These are phyloP conservation scores for Strigamia crassipes DNA, from an alignment of 2,888 invertebrate genomes.

Conservation along the genomic window DNA sequence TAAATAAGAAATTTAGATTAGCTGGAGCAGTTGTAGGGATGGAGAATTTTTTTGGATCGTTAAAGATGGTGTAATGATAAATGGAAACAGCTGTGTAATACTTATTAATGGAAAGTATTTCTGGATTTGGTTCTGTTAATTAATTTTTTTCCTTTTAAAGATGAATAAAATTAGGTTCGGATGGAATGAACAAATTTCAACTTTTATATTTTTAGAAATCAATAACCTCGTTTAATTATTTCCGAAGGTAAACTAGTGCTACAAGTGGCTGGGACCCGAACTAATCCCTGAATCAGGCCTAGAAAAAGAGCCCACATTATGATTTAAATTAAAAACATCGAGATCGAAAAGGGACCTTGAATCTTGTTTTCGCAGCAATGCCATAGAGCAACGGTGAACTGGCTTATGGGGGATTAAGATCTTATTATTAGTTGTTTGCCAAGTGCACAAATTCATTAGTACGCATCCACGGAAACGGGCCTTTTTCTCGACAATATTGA, in stretches of 20 bases:
- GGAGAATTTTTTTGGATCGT: not conserved
- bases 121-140: not conserved
- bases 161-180: too few species aligned
- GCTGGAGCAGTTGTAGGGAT: not conserved
- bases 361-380: conserved; percentile 4
- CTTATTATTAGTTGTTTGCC: conserved; percentile 37
- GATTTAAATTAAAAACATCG: not conserved
- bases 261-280: conserved; percentile 6
- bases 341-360: not conserved
- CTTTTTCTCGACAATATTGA: conserved; percentile 4
- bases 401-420: not conserved
- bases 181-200: too few species aligned
- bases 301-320: not conserved
- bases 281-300: not conserved
- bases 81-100: conserved; percentile 34
- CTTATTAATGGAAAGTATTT: not conserved
- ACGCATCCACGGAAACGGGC: not conserved
- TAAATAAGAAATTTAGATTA: conserved; percentile 42
- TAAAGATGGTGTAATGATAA: not conserved
- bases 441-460: conserved; percentile 38
- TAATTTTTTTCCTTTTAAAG: too few species aligned
- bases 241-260: not conserved
- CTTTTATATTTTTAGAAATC: too few species aligned
- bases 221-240: too few species aligned
- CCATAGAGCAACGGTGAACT: not conserved